These are phyloP conservation scores for Marisa cornuarietis DNA, from an alignment of 1,140 invertebrate genomes.

Conservation along the genomic window DNA sequence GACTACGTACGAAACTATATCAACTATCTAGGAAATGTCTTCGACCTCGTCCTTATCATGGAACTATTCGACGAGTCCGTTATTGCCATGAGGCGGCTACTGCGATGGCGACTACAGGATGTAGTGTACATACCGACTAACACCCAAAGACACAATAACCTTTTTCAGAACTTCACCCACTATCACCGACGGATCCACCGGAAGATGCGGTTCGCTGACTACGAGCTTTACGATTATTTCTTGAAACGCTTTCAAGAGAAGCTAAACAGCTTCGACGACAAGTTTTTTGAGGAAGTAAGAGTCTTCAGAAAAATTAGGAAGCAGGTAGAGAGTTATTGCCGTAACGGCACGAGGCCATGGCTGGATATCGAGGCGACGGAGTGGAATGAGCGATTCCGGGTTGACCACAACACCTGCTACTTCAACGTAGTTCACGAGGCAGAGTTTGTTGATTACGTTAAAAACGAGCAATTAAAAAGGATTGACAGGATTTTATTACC, in stretches of 20 bases:
- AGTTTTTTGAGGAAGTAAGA: slow-evolving; percentile 6
- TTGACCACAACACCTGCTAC: neutral
- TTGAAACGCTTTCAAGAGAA: neutral
- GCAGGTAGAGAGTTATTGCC: slow-evolving; percentile 1
- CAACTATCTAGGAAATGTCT: slow-evolving; percentile 36
- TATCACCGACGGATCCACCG: slow-evolving; percentile 2
- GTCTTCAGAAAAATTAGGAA: neutral
- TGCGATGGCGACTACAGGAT: slow-evolving; percentile 49
- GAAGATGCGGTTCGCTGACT: neutral
- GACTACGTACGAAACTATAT: slow-evolving; percentile 27
- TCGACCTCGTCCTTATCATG: slow-evolving; percentile 45
- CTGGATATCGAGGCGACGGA: neutral
- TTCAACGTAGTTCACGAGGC: neutral
- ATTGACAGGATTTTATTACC: too few relatives aligned
- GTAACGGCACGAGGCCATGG: neutral
- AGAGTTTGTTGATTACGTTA: neutral
- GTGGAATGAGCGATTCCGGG: slow-evolving; percentile 1
- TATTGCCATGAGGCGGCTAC: slow-evolving; percentile 38
- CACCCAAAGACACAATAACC: neutral
- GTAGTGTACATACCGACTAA: slow-evolving; percentile 35
- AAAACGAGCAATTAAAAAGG: too few relatives aligned
- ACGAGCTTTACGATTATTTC: slow-evolving; percentile 15
- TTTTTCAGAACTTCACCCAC: slow-evolving; percentile 2
- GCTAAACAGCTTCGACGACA: neutral
- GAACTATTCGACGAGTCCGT: slow-evolving; percentile 52